Evolutionary conservation across 2,797 vertebrate genomes (phyloP).

Genomic region (Sebastes steindachneri): DNA sequence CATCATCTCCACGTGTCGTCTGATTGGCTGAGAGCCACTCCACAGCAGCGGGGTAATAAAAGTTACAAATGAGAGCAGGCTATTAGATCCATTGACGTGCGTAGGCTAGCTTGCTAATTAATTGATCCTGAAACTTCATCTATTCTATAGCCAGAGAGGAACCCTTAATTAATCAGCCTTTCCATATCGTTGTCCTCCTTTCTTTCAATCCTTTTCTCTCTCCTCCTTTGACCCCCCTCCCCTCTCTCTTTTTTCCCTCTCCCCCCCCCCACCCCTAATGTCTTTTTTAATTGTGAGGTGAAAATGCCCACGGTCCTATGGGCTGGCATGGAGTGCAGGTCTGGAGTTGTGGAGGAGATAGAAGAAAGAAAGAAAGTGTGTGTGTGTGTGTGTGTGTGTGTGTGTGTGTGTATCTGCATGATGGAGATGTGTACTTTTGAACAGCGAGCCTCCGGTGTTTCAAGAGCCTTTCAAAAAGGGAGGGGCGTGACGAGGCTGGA

Average conservation of each 20-base stretch:
- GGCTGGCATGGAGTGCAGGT: conserved; percentile 28
- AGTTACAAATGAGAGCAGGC: conserved; percentile 84
- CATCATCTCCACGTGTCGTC: conserved; percentile 45
- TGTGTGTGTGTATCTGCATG: conserved; percentile 27
- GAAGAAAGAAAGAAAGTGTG: conserved; percentile 11
- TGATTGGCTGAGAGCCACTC: conserved; percentile 79
- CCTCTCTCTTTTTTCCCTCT: background rate
- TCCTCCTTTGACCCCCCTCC: background rate
- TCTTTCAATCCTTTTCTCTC: conserved; percentile 31
- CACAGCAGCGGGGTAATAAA: conserved; percentile 80
- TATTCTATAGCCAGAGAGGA: conserved; percentile 79
- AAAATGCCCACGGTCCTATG: conserved; percentile 44
- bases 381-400: conserved; percentile 5
- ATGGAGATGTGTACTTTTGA: conserved; percentile 54
- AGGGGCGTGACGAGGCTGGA: conserved; percentile 57
- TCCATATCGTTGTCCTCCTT: conserved; percentile 57
- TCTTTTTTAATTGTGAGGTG: conserved; percentile 68
- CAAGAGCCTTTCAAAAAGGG: conserved; percentile 63
- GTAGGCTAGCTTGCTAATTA: conserved; percentile 81
- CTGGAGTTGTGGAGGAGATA: conserved; percentile 36
- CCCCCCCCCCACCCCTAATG: conserved; percentile 29
- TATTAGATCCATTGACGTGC: conserved; percentile 82
- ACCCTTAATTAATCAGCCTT: conserved; percentile 81
- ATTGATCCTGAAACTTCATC: conserved; percentile 86
- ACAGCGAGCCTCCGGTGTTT: conserved; percentile 50